Conservation (phyloP, 2,797 vertebrate species). For the Anguilla megastoma region DNA sequence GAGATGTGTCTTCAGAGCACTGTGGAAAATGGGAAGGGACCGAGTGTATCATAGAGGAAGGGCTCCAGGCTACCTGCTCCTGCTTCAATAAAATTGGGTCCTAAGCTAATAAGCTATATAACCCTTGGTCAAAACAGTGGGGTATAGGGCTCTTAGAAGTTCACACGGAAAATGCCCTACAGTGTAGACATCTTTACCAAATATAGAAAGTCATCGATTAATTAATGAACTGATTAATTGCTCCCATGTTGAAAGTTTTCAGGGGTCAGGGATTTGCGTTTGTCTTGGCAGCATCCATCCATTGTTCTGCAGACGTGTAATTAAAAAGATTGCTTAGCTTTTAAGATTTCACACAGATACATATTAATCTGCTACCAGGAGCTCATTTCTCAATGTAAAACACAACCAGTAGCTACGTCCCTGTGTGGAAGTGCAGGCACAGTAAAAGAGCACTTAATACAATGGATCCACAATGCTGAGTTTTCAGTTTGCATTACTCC, state of each 20-base stretch:
- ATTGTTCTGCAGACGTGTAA: neutral
- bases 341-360: constrained; percentile 1
- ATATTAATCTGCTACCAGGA: constrained; percentile 1
- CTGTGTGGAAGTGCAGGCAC: neutral
- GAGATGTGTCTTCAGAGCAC: no score
- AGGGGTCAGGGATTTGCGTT: neutral
- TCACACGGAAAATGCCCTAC: neutral
- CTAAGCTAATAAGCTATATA: neutral
- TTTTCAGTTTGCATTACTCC: neutral
- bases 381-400: neutral
- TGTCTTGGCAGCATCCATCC: neutral
- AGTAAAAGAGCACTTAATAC: neutral
- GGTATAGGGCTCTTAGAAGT: neutral
- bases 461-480: neutral
- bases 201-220: neutral
- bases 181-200: neutral
- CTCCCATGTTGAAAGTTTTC: neutral
- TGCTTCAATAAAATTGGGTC: neutral
- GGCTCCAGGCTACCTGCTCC: neutral
- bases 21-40: no score
- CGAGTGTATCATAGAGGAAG: neutral
- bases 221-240: neutral
- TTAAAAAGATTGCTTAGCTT: constrained; percentile 9
- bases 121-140: neutral
- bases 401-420: neutral